Base-by-base conservation (phyloP, 2,888 invertebrate species). In the Catotricha subobsoleta region DNA sequence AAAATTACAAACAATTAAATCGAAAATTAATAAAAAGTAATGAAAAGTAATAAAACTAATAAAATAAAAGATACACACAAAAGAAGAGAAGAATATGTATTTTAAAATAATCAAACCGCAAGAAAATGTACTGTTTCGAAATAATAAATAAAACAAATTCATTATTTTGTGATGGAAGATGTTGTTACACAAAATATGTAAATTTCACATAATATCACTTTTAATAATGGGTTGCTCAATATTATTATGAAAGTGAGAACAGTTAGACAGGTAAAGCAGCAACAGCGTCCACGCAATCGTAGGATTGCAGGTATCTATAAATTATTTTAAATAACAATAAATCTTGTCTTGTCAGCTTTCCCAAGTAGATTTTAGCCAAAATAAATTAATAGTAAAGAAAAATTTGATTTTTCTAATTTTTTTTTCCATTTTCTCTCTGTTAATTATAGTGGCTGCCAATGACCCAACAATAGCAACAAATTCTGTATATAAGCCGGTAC, bases 211-310 rank as follows among this genome's bases (percentile, higher is more conserved):
- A n/a, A n/a, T n/a, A 35, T 34, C 19, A 39, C 25, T 23, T 43
- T 43, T 42, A 47, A 41, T 40, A 7, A 25, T 8, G 6, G 9
- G 9, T 25, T 25, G 9, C 5, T 25, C 7, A 9, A 25, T 25
- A 25, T 25, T 25, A 25, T n/a, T n/a, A 49, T 49, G 48, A 47
- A 47, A 42, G 44, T 48, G 40, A 69, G 71, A 54, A 78, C 76
- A 49, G 78, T 79, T 52, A 71, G 77, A 52, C 76, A 74, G 69
- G 72, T 79, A 50, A 79, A 78, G 63, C 72, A 76, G 55, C 70
- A 70, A 54, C 74, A 73, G 64, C 63, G 65, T 48, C 56, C 48
- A 33, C 47, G 48, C 12, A 40, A 29, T 27, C 44, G 44, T 43
- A 44, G 39, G 34, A 21, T 27, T 40, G 27, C 27, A 34, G 6